These are phyloP conservation scores for Bufotes viridis DNA, from an alignment of 2,797 vertebrate species.

Conservation along the genomic window DNA sequence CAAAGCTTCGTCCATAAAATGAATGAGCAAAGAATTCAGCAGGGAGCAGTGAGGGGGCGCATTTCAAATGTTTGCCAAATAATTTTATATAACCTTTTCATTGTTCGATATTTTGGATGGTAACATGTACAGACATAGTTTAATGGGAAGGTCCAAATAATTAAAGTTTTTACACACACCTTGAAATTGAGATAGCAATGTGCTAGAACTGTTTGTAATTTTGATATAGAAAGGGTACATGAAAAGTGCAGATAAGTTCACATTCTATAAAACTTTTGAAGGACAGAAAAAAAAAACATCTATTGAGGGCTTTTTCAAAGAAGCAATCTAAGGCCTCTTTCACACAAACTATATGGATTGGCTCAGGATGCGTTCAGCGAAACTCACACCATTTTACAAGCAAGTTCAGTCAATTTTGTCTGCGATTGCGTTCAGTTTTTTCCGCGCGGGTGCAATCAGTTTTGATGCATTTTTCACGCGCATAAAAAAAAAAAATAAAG, in stretches of 20 bases:
- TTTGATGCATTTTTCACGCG: no score
- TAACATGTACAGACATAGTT: background rate
- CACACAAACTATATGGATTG: no score
- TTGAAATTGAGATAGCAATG: background rate
- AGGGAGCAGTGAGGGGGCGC: constrained; percentile 56
- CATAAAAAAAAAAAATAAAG: no score
- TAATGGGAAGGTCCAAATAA: constrained; percentile 37
- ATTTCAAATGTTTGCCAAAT: constrained; percentile 59
- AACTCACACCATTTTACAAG: no score
- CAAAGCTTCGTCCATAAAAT: constrained; percentile 55
- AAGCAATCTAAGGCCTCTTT: no score
- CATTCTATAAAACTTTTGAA: background rate
- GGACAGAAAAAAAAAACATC: background rate
- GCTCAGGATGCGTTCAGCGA: no score
- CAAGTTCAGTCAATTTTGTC: no score
- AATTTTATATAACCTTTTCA: constrained; percentile 59
- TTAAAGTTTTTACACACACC: constrained; percentile 26
- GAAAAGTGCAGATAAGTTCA: background rate
- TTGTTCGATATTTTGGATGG: constrained; percentile 36
- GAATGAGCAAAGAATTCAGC: constrained; percentile 45
- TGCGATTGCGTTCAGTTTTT: no score
- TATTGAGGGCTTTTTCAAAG: no score
- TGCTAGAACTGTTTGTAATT: background rate
- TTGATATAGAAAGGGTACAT: background rate
- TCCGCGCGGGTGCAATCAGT: no score